Evolutionary conservation across 2,888 invertebrate genomes (phyloP), one percentile per base, ranked within the genome.

Genomic region (Seladonia tumulorum): DNA sequence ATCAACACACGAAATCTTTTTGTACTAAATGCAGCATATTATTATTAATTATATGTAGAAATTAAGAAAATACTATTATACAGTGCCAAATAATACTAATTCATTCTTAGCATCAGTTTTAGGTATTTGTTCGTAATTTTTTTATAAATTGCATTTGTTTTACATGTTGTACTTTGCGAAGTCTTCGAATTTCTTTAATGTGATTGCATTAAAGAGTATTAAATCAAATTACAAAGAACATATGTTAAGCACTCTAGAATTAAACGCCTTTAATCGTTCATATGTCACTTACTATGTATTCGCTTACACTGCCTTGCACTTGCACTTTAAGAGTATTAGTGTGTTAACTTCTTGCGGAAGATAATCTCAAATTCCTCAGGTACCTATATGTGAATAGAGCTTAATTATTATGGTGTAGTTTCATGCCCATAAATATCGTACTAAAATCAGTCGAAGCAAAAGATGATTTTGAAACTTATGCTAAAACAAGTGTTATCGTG

Each of bases 11-110:
- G 39, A 66, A 49, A 35, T 72, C 57, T 42, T 57, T 4, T n/a
- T 25, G 47, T 14, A 14, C 47, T 57, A 66, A 47, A 45, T 78
- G 14, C 49, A 63, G 25, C 83, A 78, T 83, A n/a, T 74, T 66
- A 75, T 60, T 10, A 35, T 16, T n/a, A 74, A 7, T n/a, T 60
- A 57, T 5, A 53, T 18, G 49, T 4, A 68, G 42, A 5, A 18
- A 22, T 60, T 25, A 35, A 45, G 16, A 63, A 63, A 63, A 3
- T 53, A 25, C 18, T 42, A 63, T 39, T n/a, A 39, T 79, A 79
- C 14, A 57, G 49, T 35, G 5, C 57, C 25, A 12, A 66, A 16
- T 53, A 47, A 22, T 72, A 29, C 8, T 45, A 25, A 4, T 77
- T 14, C 12, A 73, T 39, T 47, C 35, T 57, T 57, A 2, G 7